Percentiles rank a stretch among this genome's conserved stretches.
These are phyloP conservation scores for Sebastes flavidus DNA, from an alignment of 2,797 vertebrate genomes.

Conservation along the genomic window DNA sequence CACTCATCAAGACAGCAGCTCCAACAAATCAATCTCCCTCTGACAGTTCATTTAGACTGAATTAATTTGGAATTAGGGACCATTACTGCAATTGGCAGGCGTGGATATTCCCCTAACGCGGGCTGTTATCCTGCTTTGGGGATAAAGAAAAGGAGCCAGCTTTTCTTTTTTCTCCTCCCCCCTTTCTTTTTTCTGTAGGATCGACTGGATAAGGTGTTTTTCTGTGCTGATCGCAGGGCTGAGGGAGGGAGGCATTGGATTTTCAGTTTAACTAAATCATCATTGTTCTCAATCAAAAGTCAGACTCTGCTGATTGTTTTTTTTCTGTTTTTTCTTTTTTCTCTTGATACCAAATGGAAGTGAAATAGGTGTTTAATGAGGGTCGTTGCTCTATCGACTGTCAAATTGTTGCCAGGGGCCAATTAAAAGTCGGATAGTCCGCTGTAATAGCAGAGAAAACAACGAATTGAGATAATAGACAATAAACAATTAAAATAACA, in stretches of 20 bases:
- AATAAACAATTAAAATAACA: background rate
- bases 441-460: slow-evolving; percentile 40
- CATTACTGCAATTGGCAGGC: slow-evolving; percentile 93
- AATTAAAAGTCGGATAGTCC: slow-evolving; percentile 61
- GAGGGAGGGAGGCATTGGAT: slow-evolving; percentile 78
- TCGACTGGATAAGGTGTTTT: slow-evolving; percentile 82
- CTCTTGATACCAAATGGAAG: slow-evolving; percentile 58
- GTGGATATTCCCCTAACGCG: slow-evolving; percentile 87
- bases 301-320: slow-evolving; percentile 71
- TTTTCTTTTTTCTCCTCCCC: slow-evolving; percentile 53
- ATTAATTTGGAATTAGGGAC: slow-evolving; percentile 96
- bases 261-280: slow-evolving; percentile 82
- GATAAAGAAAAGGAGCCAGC: slow-evolving; percentile 76
- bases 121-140: slow-evolving; percentile 83
- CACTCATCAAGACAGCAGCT: slow-evolving; percentile 88
- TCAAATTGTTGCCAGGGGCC: slow-evolving; percentile 64
- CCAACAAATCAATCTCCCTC: slow-evolving; percentile 93
- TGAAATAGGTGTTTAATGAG: slow-evolving; percentile 75
- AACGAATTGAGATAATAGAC: background rate
- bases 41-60: slow-evolving; percentile 97
- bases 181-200: slow-evolving; percentile 47
- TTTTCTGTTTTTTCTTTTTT: slow-evolving; percentile 33
- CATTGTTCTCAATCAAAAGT: slow-evolving; percentile 79
- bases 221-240: slow-evolving; percentile 73
- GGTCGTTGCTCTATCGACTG: slow-evolving; percentile 69